A percentile compares a stretch with the other conserved stretches of the same genome.
These are phyloP conservation scores for Cephus sareptanus DNA, from an alignment of 2,888 invertebrate species.

Conservation along the genomic window DNA sequence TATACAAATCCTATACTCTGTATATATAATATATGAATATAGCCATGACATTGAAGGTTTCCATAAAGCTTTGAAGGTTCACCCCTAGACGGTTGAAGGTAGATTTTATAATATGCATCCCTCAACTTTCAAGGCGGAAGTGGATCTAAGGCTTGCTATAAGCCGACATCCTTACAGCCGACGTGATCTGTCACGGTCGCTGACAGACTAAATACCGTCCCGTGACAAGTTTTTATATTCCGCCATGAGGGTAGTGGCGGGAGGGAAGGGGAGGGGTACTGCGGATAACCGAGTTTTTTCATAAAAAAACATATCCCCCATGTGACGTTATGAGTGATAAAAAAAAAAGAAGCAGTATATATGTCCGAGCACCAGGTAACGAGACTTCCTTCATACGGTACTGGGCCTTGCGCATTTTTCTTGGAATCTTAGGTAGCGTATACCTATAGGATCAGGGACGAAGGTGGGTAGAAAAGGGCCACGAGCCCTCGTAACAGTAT, in stretches of 20 bases:
- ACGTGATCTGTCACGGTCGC: slow-evolving; percentile 40
- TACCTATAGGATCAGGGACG: not conserved
- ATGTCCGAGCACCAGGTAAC: not conserved
- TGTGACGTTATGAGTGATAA: not conserved
- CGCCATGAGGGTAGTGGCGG: no score
- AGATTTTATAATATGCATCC: not conserved
- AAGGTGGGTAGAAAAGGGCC: not conserved
- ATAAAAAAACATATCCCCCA: not conserved
- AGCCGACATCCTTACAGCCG: slow-evolving; percentile 8
- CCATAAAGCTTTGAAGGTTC: not conserved
- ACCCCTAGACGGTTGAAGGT: not conserved
- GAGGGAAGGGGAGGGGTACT: no score
- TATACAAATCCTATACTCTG: not conserved
- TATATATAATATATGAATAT: not conserved
- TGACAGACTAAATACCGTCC: slow-evolving; percentile 47
- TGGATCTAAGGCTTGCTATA: not conserved
- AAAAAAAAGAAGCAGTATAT: not conserved
- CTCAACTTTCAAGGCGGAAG: not conserved
- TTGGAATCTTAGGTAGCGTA: not conserved
- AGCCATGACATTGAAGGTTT: not conserved
- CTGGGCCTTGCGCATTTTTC: not conserved
- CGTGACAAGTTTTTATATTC: slow-evolving; percentile 39
- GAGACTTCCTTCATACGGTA: not conserved
- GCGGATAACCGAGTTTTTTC: not conserved
- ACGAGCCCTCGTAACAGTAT: not conserved